Base-by-base conservation (phyloP, 2,797 vertebrate species). In the Setipinna tenuifilis region DNA sequence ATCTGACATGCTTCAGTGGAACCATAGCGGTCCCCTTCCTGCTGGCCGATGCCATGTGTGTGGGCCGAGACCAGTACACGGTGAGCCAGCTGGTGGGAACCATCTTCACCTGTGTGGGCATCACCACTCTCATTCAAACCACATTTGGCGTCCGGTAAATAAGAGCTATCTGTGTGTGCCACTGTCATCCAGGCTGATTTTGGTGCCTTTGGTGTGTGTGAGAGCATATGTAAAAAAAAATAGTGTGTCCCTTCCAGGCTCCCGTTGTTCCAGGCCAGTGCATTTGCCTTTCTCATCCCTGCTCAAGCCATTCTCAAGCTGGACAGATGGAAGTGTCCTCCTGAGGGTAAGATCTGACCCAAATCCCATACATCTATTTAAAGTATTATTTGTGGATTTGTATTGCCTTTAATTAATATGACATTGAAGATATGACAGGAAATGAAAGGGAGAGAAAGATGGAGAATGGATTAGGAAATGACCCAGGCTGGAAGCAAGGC, bases 1-100 rank as follows among this genome's bases (percentile, higher is more conserved):
- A 99, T 92, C 93, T 99, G 92, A 99, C 98, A 0, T 99, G 98
- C 92, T 99, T 99, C 94, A 99, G 98, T 0, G 98, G 98, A 19
- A 99, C 98, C 19, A 97, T 99, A 0, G 98, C 98, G 0, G 95
- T 99, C 3, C 98, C 98, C 0, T 99, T 99, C 92, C 95, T 99
- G 12, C 93, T 99, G 92, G 98, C 98, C 0, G 97, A 99, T 85
- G 95, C 97, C 48, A 96, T 99, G 92, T 99, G 98, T 31, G 97
- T 99, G 57, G 97, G 97, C 50, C 95, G 87, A 17, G 98, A 99
- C 93, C 98, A 99, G 92, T 92, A 95, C 90, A 95, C 97, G 0
- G 93, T 99, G 78, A 99, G 98, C 89, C 96, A 97, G 90, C 96
- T 99, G 89, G 98, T 99, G 0, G 98, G 98, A 88, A 99, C 98